These are phyloP conservation scores for Zeuzera pyrina DNA, from an alignment of 2,888 invertebrate species.

Conservation along the genomic window DNA sequence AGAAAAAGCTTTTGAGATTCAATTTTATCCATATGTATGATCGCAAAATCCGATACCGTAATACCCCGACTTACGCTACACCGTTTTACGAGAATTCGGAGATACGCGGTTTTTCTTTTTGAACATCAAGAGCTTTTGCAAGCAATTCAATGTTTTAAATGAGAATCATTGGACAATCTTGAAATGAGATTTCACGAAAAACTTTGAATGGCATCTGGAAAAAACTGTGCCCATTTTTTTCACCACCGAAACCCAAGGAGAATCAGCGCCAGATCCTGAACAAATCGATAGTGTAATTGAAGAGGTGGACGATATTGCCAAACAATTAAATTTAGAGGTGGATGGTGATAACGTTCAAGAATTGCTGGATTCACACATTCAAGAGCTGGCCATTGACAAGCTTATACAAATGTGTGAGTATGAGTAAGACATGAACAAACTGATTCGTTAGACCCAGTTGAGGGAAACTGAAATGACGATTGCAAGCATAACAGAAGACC, in stretches of 20 bases:
- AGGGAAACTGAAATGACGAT: too few species aligned
- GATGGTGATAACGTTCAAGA: slow-evolving; percentile 23
- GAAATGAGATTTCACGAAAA: slow-evolving; percentile 15
- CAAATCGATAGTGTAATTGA: slow-evolving; percentile 9
- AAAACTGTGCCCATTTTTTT: slow-evolving; percentile 10
- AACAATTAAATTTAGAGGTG: slow-evolving; percentile 18
- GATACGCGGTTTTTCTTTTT: too few species aligned
- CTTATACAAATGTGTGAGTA: slow-evolving; percentile 13
- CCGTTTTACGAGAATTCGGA: too few species aligned
- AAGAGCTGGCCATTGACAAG: slow-evolving; percentile 21
- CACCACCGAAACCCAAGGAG: slow-evolving; percentile 12
- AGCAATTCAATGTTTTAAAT: too few species aligned
- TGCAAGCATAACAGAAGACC: too few species aligned
- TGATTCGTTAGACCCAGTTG: too few species aligned
- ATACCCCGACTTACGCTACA: too few species aligned
- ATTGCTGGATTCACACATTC: slow-evolving; percentile 23
- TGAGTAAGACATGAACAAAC: not conserved
- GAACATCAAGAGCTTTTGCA: too few species aligned
- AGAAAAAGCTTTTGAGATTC: too few species aligned
- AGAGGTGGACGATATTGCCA: slow-evolving; percentile 10
- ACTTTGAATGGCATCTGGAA: slow-evolving; percentile 15
- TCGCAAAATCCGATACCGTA: too few species aligned
- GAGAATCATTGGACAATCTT: slow-evolving; percentile 14
- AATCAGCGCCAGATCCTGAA: slow-evolving; percentile 11
- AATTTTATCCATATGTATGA: too few species aligned